Percentiles rank a stretch among this genome's conserved stretches.
Conservation (phyloP, 1,140 invertebrate genomes). For the Metaphire vulgaris region DNA sequence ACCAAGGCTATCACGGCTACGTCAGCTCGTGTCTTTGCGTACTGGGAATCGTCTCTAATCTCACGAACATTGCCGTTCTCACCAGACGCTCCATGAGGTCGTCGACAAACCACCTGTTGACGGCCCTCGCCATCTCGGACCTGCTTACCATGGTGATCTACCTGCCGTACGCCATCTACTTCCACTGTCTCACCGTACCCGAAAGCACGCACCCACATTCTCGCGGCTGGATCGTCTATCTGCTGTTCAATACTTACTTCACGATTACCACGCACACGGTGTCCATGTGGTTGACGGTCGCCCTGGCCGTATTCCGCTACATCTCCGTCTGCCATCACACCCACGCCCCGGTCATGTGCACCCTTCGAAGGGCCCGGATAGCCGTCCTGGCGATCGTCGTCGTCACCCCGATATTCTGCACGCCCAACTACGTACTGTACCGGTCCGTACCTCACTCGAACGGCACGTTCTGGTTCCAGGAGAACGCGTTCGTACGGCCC, state of each 20-base stretch:
- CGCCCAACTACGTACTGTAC: conserved; percentile 10
- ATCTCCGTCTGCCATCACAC: conserved; percentile 15
- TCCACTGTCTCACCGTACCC: conserved; percentile 76
- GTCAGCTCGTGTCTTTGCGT: conserved; percentile 69
- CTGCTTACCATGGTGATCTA: conserved; percentile 80
- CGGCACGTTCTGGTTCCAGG: conserved; percentile 10
- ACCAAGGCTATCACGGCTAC: conserved; percentile 61
- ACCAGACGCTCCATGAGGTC: conserved; percentile 74
- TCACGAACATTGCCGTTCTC: conserved; percentile 79
- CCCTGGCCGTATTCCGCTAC: no score
- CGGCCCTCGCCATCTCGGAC: conserved; percentile 72
- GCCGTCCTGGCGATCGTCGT: conserved; percentile 13
- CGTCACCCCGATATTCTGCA: conserved; percentile 5
- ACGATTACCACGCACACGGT: no score
- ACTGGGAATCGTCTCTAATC: conserved; percentile 78
- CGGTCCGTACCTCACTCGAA: neutral
- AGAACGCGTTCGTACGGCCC: neutral
- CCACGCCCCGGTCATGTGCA: neutral
- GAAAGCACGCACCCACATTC: neutral
- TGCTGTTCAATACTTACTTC: no score
- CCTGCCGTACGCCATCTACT: no score
- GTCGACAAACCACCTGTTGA: conserved; percentile 77
- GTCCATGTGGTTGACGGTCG: no score
- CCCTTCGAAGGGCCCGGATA: neutral
- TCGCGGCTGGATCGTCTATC: no score